Evolutionary conservation across 2,113 vertebrate species (phyloP).

Genomic region (Pterocles orientalis): DNA sequence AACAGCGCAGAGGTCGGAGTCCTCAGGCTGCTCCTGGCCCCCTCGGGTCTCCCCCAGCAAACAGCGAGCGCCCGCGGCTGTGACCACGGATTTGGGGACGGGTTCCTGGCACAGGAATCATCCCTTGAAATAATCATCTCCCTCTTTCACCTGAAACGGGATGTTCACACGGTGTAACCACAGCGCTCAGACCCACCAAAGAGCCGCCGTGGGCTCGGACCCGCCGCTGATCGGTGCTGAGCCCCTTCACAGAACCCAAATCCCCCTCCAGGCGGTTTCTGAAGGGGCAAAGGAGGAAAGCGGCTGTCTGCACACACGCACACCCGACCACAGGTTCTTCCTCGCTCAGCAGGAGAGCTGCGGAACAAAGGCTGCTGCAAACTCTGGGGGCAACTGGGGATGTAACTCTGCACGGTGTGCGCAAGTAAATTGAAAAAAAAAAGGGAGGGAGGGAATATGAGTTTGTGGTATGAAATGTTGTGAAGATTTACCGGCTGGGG

Average conservation of each 20-base stretch:
- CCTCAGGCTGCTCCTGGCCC: not conserved
- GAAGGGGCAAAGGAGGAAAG: fast-evolving
- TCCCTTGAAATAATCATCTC: fast-evolving
- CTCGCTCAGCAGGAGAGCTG: too few species aligned
- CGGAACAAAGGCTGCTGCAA: not conserved
- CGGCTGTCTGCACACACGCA: fast-evolving
- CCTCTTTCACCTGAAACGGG: not conserved
- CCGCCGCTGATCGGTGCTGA: fast-evolving
- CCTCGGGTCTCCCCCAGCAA: not conserved
- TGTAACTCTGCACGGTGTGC: fast-evolving
- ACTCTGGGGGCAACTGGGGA: fast-evolving
- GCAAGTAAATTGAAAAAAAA: fast-evolving
- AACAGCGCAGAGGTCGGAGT: too few species aligned
- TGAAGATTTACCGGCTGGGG: fast-evolving
- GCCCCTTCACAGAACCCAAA: not conserved
- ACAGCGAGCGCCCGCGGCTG: fast-evolving
- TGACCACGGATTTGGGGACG: not conserved
- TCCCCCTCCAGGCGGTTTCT: not conserved
- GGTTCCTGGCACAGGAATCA: not conserved
- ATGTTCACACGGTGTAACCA: too few species aligned
- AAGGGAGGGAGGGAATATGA: fast-evolving
- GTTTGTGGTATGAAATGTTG: not conserved
- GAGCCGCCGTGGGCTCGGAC: fast-evolving
- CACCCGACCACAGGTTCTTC: fast-evolving
- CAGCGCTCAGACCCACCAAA: not conserved